Conservation (phyloP, 2,888 invertebrate species). For the Mystacides longicornis region DNA sequence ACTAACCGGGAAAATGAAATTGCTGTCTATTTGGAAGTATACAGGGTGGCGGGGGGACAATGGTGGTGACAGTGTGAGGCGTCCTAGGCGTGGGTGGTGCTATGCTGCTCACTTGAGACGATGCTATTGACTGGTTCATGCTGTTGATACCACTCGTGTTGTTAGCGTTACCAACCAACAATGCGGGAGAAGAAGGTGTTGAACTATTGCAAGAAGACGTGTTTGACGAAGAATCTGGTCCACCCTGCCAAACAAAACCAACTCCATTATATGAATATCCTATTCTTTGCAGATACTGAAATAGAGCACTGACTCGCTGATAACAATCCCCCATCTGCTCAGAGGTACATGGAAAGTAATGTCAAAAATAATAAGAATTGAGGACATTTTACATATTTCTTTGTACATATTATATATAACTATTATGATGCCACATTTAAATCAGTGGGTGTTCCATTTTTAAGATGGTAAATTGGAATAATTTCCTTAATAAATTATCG, state of each 20-base stretch:
- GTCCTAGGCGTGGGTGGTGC: constrained; percentile 31
- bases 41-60: constrained; percentile 13
- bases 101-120: constrained; percentile 35
- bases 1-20: constrained; percentile 71
- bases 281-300: too few species aligned
- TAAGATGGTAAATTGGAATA: too few species aligned
- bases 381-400: too few species aligned
- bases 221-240: constrained; percentile 84
- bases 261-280: neutral
- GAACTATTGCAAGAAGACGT: constrained; percentile 96
- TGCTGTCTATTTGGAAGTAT: constrained; percentile 40
- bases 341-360: too few species aligned
- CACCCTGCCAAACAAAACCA: constrained; percentile 38
- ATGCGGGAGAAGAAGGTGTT: constrained; percentile 90
- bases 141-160: constrained; percentile 30
- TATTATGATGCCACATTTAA: too few species aligned
- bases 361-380: too few species aligned
- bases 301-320: too few species aligned
- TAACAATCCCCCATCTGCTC: too few species aligned
- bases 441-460: too few species aligned
- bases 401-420: too few species aligned
- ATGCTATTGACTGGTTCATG: constrained; percentile 38
- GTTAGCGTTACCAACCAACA: too few species aligned
- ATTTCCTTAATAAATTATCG: too few species aligned
- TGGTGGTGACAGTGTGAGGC: constrained; percentile 26